A percentile compares a stretch with the other conserved stretches of the same genome.
Conservation (phyloP, 2,888 invertebrate species). For the Alitta virens region DNA sequence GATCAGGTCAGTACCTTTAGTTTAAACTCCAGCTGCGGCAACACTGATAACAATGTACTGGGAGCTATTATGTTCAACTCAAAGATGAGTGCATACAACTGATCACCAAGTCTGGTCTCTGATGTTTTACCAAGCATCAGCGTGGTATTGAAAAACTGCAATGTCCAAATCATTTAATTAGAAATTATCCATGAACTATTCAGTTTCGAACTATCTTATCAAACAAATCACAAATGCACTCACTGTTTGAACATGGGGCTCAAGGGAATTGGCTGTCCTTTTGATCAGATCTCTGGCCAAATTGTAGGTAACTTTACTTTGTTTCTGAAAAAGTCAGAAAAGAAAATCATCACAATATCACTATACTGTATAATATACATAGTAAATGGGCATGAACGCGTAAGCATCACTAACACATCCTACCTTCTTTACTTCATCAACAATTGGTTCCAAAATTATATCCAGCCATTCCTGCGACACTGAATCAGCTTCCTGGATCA, state of each 20-base stretch:
- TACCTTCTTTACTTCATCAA: no score
- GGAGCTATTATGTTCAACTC: slow-evolving; percentile 93
- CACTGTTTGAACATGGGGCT: slow-evolving; percentile 91
- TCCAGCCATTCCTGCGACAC: slow-evolving; percentile 92
- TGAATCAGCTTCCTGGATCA: slow-evolving; percentile 92
- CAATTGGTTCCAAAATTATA: slow-evolving; percentile 87
- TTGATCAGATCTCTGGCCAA: slow-evolving; percentile 88
- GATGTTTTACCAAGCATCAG: slow-evolving; percentile 84
- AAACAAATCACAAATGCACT: slow-evolving; percentile 50
- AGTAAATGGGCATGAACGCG: background rate
- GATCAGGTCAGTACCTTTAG: slow-evolving; percentile 49
- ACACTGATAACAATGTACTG: slow-evolving; percentile 77
- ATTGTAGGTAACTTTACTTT: slow-evolving; percentile 83
- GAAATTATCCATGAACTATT: background rate
- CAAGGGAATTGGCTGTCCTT: slow-evolving; percentile 87
- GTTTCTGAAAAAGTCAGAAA: slow-evolving; percentile 66
- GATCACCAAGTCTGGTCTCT: slow-evolving; percentile 52
- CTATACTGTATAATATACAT: background rate
- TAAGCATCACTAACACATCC: slow-evolving; percentile 48
- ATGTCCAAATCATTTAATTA: background rate
- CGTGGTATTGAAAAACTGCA: slow-evolving; percentile 91
- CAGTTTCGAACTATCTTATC: background rate
- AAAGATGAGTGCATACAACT: slow-evolving; percentile 90
- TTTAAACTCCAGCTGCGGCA: slow-evolving; percentile 94
- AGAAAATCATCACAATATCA: no score